Conservation (phyloP, 1,140 invertebrate genomes). For the Nasonia longicornis region DNA sequence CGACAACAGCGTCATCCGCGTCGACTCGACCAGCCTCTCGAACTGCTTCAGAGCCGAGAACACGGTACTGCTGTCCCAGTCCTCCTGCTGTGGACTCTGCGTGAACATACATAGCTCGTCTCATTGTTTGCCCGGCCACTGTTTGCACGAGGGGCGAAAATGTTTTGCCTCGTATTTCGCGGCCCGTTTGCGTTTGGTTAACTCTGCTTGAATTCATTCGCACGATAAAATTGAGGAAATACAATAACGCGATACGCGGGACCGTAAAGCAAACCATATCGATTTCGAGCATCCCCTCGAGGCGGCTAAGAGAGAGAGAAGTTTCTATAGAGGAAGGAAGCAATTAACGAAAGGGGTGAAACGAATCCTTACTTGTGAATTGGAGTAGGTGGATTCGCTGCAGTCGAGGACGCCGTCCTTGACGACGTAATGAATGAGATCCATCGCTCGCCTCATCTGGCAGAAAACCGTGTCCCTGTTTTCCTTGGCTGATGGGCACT, state of each 20-base stretch:
- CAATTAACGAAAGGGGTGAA: background rate
- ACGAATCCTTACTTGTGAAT: conserved; percentile 58
- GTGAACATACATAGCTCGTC: background rate
- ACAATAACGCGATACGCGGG: no score
- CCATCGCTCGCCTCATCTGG: conserved; percentile 96
- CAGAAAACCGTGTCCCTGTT: conserved; percentile 98
- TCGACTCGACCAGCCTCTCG: conserved; percentile 87
- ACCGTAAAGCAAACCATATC: no score
- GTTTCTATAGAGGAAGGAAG: background rate
- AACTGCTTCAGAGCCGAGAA: conserved; percentile 85
- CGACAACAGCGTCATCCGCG: conserved; percentile 75
- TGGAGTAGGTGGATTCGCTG: conserved; percentile 68
- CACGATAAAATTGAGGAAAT: no score
- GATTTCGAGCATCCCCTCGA: no score
- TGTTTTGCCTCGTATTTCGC: no score
- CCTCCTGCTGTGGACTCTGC: conserved; percentile 69
- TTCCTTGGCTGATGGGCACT: conserved; percentile 90
- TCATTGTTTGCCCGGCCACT: background rate
- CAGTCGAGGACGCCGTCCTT: conserved; percentile 89
- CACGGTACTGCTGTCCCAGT: conserved; percentile 81
- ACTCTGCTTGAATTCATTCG: no score
- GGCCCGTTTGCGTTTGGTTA: no score
- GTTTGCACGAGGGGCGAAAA: background rate
- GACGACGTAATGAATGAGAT: conserved; percentile 97
- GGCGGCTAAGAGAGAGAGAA: background rate